Evolutionary conservation across 2,113 vertebrate species (phyloP), one percentile per base, ranked within the genome.

Genomic region (Cryptomyrus ogoouensis): DNA sequence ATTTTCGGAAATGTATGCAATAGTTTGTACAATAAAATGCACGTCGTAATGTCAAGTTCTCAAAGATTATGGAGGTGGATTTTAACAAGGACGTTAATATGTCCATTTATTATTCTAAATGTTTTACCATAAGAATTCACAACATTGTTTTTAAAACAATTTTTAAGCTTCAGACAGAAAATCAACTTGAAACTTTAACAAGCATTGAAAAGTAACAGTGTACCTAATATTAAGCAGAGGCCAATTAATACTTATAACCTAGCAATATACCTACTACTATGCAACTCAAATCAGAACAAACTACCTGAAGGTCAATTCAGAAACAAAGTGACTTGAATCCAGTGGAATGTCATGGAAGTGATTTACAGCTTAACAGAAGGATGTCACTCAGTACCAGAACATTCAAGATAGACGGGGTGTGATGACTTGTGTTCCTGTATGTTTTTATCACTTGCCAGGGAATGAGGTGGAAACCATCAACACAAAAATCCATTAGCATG

Each of bases 401-500:
- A 35, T 31, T 15, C n/a, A 53, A 52, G 85, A 53, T 87, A 53
- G n/a, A 87, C 31, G 15, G 5, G 4, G 50, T 50, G 24, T 52
- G 85, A 87, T 27, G 31, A 13, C 85, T 17, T 35, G 9, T 53
- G 85, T 87, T 35, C 31, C n/a, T 87, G 15, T 15, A 39, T 31
- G 85, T 52, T 53, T 53, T 87, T 87, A 53, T 13, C 85, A 87
- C 85, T 53, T 87, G n/a, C 31, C 49, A 53, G 85, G n/a, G 27
- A 53, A 87, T 35, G 47, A 31, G 49, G 31, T 87, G 85, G 49
- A 87, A 47, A 56, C 5, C 50, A 52, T 87, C 50, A 87, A 87
- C 85, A 35, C 47, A 56, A 56, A 53, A 87, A 39, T 27, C 49
- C 85, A 53, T 87, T 35, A 91, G 90, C 62, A 89, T 89, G 35